A percentile compares a stretch with the other conserved stretches of the same genome.
Conservation (phyloP, 53 echinoderm and acorn worm species). For the Hippasteria phrygiana region DNA sequence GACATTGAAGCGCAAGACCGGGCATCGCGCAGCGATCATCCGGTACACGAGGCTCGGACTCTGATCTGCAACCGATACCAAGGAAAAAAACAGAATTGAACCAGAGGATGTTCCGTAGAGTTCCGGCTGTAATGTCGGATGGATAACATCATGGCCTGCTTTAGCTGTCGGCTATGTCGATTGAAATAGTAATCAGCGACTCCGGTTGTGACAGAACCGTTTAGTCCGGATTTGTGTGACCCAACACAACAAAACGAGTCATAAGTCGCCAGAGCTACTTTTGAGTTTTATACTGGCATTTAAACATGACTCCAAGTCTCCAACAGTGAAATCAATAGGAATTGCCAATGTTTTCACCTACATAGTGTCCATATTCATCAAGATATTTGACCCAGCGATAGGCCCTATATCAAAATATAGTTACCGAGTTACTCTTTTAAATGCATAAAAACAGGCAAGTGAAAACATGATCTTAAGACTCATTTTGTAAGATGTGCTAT, state of each 20-base stretch:
- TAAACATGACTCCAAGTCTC: too few species aligned
- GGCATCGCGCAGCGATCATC: slow-evolving; percentile 14
- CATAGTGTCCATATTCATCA: too few species aligned
- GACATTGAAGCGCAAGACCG: slow-evolving; percentile 34
- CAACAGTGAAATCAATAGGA: too few species aligned
- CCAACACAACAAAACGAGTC: background rate
- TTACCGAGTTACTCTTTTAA: too few species aligned
- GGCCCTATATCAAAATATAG: too few species aligned
- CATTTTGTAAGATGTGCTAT: too few species aligned
- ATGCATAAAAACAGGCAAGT: too few species aligned
- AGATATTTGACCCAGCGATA: too few species aligned
- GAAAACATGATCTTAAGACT: too few species aligned
- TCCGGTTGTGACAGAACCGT: slow-evolving; percentile 39
- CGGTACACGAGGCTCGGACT: slow-evolving; percentile 26
- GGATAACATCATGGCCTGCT: slow-evolving; percentile 24
- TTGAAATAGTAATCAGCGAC: slow-evolving; percentile 45
- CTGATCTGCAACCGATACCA: slow-evolving; percentile 45
- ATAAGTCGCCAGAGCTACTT: too few species aligned
- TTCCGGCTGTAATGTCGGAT: slow-evolving; percentile 58
- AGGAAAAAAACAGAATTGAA: slow-evolving; percentile 22
- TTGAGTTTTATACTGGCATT: background rate
- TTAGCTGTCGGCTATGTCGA: slow-evolving; percentile 56
- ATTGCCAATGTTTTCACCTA: too few species aligned
- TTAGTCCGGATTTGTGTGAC: slow-evolving; percentile 34
- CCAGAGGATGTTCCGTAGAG: slow-evolving; percentile 52